Evolutionary conservation across 2,888 invertebrate genomes (phyloP).

Genomic region (Synanthedon vespiformis): DNA sequence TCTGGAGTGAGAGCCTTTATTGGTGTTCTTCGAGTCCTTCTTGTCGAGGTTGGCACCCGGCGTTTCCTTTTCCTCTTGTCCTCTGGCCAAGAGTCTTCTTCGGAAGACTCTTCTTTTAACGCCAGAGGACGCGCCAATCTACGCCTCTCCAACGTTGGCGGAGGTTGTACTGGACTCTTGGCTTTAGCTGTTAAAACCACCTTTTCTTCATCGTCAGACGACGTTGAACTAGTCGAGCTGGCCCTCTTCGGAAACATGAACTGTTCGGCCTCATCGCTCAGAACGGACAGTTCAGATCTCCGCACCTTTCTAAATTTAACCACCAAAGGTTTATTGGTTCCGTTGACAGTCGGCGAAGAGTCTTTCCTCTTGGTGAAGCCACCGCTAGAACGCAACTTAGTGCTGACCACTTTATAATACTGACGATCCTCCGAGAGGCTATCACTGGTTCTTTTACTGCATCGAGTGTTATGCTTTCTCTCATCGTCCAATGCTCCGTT

Average conservation of each 20-base stretch:
- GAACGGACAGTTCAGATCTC: conserved; percentile 77
- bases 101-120: conserved; percentile 58
- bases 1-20: conserved; percentile 5
- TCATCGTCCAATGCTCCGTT: conserved; percentile 43
- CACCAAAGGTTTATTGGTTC: conserved; percentile 69
- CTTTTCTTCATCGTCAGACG: conserved; percentile 70
- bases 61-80: conserved; percentile 38
- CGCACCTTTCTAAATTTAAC: conserved; percentile 82
- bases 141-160: conserved; percentile 29
- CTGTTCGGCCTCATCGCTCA: conserved; percentile 88
- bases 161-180: conserved; percentile 43
- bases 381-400: conserved; percentile 74
- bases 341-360: conserved; percentile 63
- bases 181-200: conserved; percentile 32
- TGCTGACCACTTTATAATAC: conserved; percentile 80
- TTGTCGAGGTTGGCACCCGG: conserved; percentile 22
- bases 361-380: conserved; percentile 41
- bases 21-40: conserved; percentile 22
- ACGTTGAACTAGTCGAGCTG: conserved; percentile 65
- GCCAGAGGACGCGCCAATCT: conserved; percentile 50
- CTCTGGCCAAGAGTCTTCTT: conserved; percentile 57
- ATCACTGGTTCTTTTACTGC: conserved; percentile 31
- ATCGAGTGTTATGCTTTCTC: conserved; percentile 40
- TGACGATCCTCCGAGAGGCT: conserved; percentile 41
- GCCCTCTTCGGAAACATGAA: conserved; percentile 85